Evolutionary conservation across 1,140 invertebrate species (phyloP).

Genomic region (Zaprionus inermis): DNA sequence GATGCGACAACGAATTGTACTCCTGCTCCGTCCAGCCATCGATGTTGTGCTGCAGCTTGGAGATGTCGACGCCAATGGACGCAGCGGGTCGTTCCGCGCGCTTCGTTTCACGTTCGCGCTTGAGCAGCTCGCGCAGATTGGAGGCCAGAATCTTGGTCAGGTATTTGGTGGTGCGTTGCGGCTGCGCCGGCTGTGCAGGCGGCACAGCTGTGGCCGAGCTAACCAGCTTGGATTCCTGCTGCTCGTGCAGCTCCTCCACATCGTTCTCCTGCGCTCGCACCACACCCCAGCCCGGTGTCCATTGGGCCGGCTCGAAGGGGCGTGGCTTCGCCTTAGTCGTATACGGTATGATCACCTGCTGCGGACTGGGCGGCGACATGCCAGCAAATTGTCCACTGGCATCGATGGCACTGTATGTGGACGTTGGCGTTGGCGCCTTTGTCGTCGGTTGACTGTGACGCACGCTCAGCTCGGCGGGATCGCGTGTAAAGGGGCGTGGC

Average conservation of each 20-base stretch:
- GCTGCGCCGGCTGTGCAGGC: conserved; percentile 51
- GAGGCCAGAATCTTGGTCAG: conserved; percentile 81
- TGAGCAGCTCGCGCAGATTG: conserved; percentile 75
- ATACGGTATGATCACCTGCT: conserved; percentile 91
- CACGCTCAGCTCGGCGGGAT: conserved; percentile 67
- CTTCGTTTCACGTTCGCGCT: conserved; percentile 71
- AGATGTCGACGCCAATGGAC: conserved; percentile 87
- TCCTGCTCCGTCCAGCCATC: conserved; percentile 93
- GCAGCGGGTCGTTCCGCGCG: neutral
- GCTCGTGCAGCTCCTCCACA: conserved; percentile 76
- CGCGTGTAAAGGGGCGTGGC: conserved; percentile 73
- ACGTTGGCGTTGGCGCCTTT: conserved; percentile 73
- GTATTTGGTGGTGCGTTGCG: conserved; percentile 64
- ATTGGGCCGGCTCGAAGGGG: conserved; percentile 84
- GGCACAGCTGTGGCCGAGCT: conserved; percentile 68
- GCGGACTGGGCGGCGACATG: conserved; percentile 75
- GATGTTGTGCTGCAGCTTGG: conserved; percentile 91
- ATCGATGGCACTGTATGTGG: conserved; percentile 76
- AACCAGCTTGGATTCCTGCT: conserved; percentile 84
- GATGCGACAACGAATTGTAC: conserved; percentile 86
- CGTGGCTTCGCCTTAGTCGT: conserved; percentile 87
- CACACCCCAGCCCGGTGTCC: conserved; percentile 39
- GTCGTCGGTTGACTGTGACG: conserved; percentile 62
- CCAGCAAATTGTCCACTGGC: conserved; percentile 75
- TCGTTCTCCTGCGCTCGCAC: conserved; percentile 70